Evolutionary conservation across 2,888 invertebrate genomes (phyloP), one percentile per base, ranked within the genome.

Genomic region (Willowsia nigromaculata): DNA sequence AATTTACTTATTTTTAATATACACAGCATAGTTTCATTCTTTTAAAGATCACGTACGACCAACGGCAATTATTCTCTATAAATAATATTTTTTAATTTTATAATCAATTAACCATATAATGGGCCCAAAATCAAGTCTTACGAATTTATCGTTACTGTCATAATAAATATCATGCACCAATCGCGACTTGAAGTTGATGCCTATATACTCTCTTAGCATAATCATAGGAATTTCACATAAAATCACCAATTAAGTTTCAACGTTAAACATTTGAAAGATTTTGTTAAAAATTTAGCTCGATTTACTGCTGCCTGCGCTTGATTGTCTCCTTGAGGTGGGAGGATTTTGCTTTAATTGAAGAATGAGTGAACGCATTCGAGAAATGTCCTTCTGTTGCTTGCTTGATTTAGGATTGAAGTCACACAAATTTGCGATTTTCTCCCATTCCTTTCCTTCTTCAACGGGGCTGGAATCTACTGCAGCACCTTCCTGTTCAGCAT

Each of bases 381-480:
- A 97, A n/a, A 99, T 97, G 94, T 99, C 99, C 94, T 97, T 97
- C 92, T 97, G 97, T 86, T 96, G 96, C 93, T 97, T 96, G 91
- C 96, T 96, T 9, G 96, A 96, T 94, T 98, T 96, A 18, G 98
- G 98, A 94, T 99, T 99, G 94, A 99, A 99, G 94, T 99, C 99
- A 93, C 99, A 99, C 76, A 99, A 95, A 94, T 98, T 97, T 0
- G 98, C 97, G 92, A 99, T 98, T 87, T 98, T 96, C 93, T 99
- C 98, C 99, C 99, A 99, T 94, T 99, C 99, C 59, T 97, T 97
- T n/a, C 98, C 98, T 0, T 96, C 96, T 93, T 96, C 96, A 5
- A 47, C 80, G 3, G 74, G 74, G 50, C 30, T 74, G 37, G 40
- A 40, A 18, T 80, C 82, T 25, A 53, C 80, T 59, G 82, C 40